Evolutionary conservation across 2,113 vertebrate species (phyloP).

Genomic region (Salminus brasiliensis): DNA sequence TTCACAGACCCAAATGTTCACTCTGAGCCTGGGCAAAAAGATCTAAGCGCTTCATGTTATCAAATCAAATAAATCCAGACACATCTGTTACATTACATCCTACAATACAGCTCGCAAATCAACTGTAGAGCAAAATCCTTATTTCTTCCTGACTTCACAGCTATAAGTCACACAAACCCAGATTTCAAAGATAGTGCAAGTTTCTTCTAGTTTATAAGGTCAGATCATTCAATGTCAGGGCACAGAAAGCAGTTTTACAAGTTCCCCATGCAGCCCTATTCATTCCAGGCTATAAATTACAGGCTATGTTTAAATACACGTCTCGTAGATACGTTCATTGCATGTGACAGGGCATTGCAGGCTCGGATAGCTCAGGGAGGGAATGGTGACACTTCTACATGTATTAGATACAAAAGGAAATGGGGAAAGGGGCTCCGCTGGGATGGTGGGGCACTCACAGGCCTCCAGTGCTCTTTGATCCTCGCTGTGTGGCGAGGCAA

Average conservation of each 20-base stretch:
- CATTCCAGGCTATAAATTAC: slow-evolving; percentile 34
- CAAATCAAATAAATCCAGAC: slow-evolving; percentile 3
- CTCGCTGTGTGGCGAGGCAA: slow-evolving; percentile 71
- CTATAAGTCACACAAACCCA: slow-evolving; percentile 4
- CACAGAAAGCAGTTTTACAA: slow-evolving; percentile 32
- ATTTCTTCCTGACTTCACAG: slow-evolving; percentile 14
- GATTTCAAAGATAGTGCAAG: slow-evolving; percentile 19
- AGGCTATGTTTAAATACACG: slow-evolving; percentile 54
- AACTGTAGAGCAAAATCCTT: neutral
- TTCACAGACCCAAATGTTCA: neutral
- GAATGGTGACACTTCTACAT: slow-evolving; percentile 67
- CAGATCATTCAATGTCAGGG: slow-evolving; percentile 50
- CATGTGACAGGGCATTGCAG: slow-evolving; percentile 59
- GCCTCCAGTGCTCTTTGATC: slow-evolving; percentile 69
- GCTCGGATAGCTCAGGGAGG: slow-evolving; percentile 53
- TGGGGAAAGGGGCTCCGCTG: slow-evolving; percentile 52
- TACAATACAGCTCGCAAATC: slow-evolving; percentile 4
- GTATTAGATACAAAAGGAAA: slow-evolving; percentile 64
- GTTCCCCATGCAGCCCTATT: slow-evolving; percentile 54
- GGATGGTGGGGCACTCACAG: slow-evolving; percentile 60
- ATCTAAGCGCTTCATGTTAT: slow-evolving; percentile 8
- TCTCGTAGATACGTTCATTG: slow-evolving; percentile 60
- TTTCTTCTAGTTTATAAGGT: slow-evolving; percentile 41
- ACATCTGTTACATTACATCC: neutral
- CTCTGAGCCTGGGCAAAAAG: neutral